These are phyloP conservation scores for Chesias legatella DNA, from an alignment of 2,888 invertebrate species.

Conservation along the genomic window DNA sequence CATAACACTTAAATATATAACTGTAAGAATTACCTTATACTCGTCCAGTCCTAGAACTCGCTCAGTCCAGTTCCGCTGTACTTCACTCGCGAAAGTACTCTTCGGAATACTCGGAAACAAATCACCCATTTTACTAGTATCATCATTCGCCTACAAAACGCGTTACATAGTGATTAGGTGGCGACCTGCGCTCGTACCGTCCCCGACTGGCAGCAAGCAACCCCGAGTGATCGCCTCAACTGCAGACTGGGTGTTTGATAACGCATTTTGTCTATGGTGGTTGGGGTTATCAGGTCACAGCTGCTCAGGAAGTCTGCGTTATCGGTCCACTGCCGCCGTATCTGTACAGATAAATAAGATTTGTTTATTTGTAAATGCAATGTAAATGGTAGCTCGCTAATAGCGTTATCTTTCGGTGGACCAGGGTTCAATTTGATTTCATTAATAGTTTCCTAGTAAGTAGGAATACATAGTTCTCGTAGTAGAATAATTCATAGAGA, in stretches of 20 bases:
- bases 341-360: slow-evolving; percentile 58
- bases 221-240: slow-evolving; percentile 42
- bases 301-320: slow-evolving; percentile 70
- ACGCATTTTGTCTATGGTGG: slow-evolving; percentile 60
- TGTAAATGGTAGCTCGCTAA: slow-evolving; percentile 21
- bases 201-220: slow-evolving; percentile 48
- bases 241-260: slow-evolving; percentile 57
- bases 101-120: slow-evolving; percentile 70
- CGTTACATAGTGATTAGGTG: slow-evolving; percentile 38
- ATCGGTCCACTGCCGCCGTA: slow-evolving; percentile 48
- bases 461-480: no score
- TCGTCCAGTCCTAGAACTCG: slow-evolving; percentile 46
- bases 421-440: background rate
- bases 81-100: slow-evolving; percentile 68
- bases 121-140: slow-evolving; percentile 71
- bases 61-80: slow-evolving; percentile 59
- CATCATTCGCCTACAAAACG: slow-evolving; percentile 54
- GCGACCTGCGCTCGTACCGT: slow-evolving; percentile 47
- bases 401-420: background rate
- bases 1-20: no score
- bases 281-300: slow-evolving; percentile 64
- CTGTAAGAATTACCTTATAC: slow-evolving; percentile 32
- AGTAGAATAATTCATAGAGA: no score
- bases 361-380: slow-evolving; percentile 40
- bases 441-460: no score